phyloP scores from a whole-genome alignment of 2,797 vertebrate species.

The Aphelocoma californica region DNA sequence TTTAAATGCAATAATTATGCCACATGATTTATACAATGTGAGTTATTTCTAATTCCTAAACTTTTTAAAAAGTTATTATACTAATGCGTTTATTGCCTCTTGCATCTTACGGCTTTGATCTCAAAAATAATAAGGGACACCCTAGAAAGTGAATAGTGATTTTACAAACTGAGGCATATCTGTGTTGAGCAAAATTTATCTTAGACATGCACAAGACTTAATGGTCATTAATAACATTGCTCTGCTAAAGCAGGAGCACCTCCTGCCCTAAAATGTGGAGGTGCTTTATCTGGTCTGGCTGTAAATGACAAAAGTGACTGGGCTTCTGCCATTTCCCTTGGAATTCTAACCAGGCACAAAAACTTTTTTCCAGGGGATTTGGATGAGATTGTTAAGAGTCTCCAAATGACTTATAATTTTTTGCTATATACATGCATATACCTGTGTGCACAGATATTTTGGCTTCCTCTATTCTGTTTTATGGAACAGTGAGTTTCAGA shows the following conservation, averaged over 20 bases:
- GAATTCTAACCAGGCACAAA: neutral
- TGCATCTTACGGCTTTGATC: conserved; percentile 52
- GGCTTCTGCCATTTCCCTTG: neutral
- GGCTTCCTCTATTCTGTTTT: neutral
- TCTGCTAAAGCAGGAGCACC: neutral
- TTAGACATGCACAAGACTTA: neutral
- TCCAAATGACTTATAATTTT: conserved; percentile 10
- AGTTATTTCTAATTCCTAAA: conserved; percentile 47
- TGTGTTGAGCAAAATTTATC: conserved; percentile 11
- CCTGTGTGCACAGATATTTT: neutral
- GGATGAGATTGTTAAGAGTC: neutral
- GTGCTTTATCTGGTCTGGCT: neutral
- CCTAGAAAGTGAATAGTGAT: conserved; percentile 50
- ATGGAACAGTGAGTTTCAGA: conserved; percentile 23
- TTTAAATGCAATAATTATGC: conserved; percentile 52
- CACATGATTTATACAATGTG: conserved; percentile 37
- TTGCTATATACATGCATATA: neutral
- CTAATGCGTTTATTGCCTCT: conserved; percentile 57
- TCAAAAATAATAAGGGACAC: neutral
- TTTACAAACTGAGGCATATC: conserved; percentile 45
- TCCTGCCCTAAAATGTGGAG: neutral
- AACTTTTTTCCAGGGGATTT: neutral
- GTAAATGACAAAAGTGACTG: neutral
- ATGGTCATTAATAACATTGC: neutral
- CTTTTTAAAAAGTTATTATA: conserved; percentile 26